Evolutionary conservation across 2,797 vertebrate genomes (phyloP), one percentile per base, ranked within the genome.

Genomic region (Vireo griseus): DNA sequence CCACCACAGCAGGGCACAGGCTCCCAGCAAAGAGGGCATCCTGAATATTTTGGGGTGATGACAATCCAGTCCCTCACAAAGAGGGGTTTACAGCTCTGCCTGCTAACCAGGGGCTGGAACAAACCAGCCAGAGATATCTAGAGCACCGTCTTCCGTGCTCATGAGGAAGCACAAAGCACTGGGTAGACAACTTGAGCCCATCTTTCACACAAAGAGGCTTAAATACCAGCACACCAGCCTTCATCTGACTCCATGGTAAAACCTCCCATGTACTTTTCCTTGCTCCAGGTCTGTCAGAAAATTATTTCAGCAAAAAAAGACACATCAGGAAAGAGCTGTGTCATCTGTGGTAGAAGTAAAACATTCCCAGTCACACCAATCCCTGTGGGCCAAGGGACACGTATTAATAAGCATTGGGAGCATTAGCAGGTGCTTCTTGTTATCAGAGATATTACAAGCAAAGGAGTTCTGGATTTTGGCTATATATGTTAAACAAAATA

Each of bases 91-190:
- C 8, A 29, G 68, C 52, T 58, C 37, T 21, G 12, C 20, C 68
- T 62, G 57, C 9, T 61, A 26, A 40, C 29, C 57, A 59, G 74
- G 42, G 40, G 14, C 25, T 16, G 47, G 58, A 71, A 72, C 21
- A 58, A 48, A n/a, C 2, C 65, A 31, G 75, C 17, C 45, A 65
- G 19, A 86, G 48, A 28, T 42, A 31, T 15, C 2, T 3, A 15
- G 1, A 57, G n/a, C 61, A 47, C 2, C 1, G 0, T 9, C 24
- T 55, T 26, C 55, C 3, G 2, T 2, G 8, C 2, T 26, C 42
- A 8, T 1, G 0, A 31, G 35, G 12, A 7, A 66, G 35, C 42
- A 26, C 0, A 0, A 55, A 50, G 35, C 29, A 59, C 5, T 11
- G n/a, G 21, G 29, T 1, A 18, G 62, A 62, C 21, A 68, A 40